Evolutionary conservation across 2,888 invertebrate genomes (phyloP).

Genomic region (Epiblema foenella): DNA sequence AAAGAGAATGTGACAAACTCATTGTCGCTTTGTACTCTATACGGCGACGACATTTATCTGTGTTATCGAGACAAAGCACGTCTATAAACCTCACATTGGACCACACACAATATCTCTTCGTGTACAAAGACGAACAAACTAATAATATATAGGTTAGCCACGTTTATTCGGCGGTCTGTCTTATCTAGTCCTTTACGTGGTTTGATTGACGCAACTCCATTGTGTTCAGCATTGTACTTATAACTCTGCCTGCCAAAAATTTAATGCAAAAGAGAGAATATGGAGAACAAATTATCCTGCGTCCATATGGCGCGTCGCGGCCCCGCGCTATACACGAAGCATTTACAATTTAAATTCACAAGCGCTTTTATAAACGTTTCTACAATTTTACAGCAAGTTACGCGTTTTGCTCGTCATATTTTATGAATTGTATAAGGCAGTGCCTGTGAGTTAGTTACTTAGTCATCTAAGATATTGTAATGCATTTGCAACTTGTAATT

Average conservation of each 20-base stretch:
- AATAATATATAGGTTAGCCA: conserved; percentile 77
- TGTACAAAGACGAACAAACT: conserved; percentile 76
- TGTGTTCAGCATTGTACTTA: conserved; percentile 54
- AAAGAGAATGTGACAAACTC: conserved; percentile 76
- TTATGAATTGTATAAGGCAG: conserved; percentile 44
- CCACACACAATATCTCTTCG: conserved; percentile 81
- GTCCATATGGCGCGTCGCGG: conserved; percentile 46
- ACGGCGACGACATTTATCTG: conserved; percentile 82
- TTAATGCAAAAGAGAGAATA: conserved; percentile 55
- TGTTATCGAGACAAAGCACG: conserved; percentile 82
- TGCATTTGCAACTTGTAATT: conserved; percentile 57
- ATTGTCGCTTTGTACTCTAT: conserved; percentile 78
- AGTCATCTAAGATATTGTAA: conserved; percentile 46
- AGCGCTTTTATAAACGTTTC: conserved; percentile 44
- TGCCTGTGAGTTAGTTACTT: conserved; percentile 44
- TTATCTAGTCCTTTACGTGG: conserved; percentile 69
- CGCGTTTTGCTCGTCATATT: conserved; percentile 39
- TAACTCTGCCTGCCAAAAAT: conserved; percentile 64
- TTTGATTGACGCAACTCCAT: conserved; percentile 69
- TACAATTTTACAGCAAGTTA: conserved; percentile 42
- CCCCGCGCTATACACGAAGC: conserved; percentile 19
- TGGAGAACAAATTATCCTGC: conserved; percentile 49
- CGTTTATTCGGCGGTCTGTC: conserved; percentile 69
- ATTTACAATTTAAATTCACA: conserved; percentile 43
- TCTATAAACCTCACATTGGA: conserved; percentile 82